Conservation (phyloP, 2,888 invertebrate genomes). For the Mantis religiosa region DNA sequence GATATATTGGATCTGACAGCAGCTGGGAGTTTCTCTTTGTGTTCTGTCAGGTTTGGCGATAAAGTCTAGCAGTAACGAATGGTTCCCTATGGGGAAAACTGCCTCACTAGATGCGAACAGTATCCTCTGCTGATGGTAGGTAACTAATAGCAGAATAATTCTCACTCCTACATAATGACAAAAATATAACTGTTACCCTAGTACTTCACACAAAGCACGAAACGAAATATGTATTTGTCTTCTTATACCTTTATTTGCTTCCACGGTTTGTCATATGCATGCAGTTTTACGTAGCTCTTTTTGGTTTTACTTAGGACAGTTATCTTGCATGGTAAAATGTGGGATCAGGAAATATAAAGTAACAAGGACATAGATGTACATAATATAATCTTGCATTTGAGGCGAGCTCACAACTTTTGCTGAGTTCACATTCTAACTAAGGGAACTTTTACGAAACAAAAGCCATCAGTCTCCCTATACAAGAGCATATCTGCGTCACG, state of each 20-base stretch:
- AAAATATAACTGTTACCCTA: background rate
- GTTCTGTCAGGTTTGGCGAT: background rate
- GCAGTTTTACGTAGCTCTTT: no score
- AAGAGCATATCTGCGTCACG: no score
- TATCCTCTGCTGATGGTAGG: background rate
- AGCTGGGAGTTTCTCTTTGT: background rate
- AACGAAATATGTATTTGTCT: background rate
- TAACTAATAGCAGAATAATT: slow-evolving; percentile 3
- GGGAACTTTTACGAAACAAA: no score
- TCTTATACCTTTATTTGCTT: background rate
- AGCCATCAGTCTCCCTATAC: no score
- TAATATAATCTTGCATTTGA: no score
- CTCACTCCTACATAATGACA: background rate
- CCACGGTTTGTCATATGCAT: no score
- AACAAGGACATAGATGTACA: no score
- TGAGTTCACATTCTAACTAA: no score
- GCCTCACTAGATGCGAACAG: background rate
- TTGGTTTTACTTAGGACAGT: no score
- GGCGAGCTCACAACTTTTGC: no score
- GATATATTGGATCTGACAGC: background rate
- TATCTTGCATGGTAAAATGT: no score
- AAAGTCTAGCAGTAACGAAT: slow-evolving; percentile 11
- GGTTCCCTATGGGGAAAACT: background rate
- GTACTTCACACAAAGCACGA: background rate
- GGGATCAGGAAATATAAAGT: no score